phyloP scores from a whole-genome alignment of 2,888 invertebrate genomes.

The Lysandra coridon region DNA sequence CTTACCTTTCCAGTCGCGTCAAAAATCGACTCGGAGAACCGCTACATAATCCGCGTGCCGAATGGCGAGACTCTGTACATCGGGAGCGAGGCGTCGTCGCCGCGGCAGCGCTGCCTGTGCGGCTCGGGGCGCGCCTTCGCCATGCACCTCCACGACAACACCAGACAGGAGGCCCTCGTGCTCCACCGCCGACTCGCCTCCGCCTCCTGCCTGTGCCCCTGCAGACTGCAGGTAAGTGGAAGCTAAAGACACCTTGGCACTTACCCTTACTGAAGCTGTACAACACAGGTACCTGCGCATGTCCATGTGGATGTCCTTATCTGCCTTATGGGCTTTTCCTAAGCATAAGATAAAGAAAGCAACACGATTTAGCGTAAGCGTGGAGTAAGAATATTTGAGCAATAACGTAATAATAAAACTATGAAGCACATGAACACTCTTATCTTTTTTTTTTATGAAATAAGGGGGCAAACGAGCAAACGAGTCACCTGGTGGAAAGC shows the following conservation, averaged over 20 bases:
- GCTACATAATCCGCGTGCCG: constrained; percentile 86
- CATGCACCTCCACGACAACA: constrained; percentile 90
- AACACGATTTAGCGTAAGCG: too few species aligned
- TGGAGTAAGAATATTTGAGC: too few species aligned
- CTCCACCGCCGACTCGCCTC: constrained; percentile 86
- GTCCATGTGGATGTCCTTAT: too few species aligned
- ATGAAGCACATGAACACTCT: too few species aligned
- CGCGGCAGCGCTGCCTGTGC: constrained; percentile 84
- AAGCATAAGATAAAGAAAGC: too few species aligned
- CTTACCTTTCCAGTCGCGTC: constrained; percentile 73
- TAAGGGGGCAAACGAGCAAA: too few species aligned
- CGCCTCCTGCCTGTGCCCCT: constrained; percentile 85
- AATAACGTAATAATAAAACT: too few species aligned
- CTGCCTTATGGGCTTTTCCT: too few species aligned
- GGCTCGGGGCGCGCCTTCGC: constrained; percentile 87
- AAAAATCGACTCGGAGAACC: constrained; percentile 84
- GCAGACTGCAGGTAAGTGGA: constrained; percentile 83
- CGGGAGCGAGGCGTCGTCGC: constrained; percentile 84
- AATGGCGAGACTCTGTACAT: constrained; percentile 88
- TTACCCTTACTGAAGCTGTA: too few species aligned
- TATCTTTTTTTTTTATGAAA: too few species aligned
- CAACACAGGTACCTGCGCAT: too few species aligned
- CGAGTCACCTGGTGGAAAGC: too few species aligned
- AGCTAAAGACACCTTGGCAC: neutral
- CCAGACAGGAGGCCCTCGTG: constrained; percentile 90